A percentile compares a stretch with the other conserved stretches of the same genome.
Conservation (phyloP, 2,888 invertebrate species). For the Caenorhabditis sp. region DNA sequence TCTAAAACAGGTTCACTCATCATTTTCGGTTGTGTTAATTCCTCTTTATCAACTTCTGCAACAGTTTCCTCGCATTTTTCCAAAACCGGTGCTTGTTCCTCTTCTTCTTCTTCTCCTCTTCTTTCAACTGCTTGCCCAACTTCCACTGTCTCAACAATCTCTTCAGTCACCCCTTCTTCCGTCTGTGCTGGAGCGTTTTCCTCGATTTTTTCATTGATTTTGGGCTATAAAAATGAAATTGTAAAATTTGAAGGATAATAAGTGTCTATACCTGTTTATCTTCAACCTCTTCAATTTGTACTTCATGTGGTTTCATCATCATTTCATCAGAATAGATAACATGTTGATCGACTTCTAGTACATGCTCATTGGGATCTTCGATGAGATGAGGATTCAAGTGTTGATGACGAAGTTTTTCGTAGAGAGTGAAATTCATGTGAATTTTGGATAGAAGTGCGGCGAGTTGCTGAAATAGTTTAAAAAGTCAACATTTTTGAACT, state of each 20-base stretch:
- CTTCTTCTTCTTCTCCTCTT: constrained; percentile 5
- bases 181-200: not conserved
- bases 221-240: too few relatives aligned
- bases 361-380: not conserved
- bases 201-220: constrained; percentile 3
- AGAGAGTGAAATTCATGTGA: not conserved
- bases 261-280: not conserved
- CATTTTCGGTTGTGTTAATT: not conserved
- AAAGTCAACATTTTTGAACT: too few relatives aligned
- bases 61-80: constrained; percentile 2
- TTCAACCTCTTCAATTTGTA: not conserved
- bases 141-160: constrained; percentile 11
- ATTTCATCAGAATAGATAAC: not conserved
- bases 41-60: not conserved
- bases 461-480: not conserved
- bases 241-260: too few relatives aligned
- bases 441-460: not conserved
- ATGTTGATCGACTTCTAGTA: not conserved
- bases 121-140: not conserved
- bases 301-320: not conserved
- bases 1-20: not conserved
- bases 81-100: not conserved
- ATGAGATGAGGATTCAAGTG: not conserved
- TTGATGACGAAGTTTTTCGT: not conserved
- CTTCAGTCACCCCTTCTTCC: not conserved